Percentiles rank a stretch among this genome's conserved stretches.
phyloP scores from a whole-genome alignment of 1,140 invertebrate species.

The Tetramorium simillimum region DNA sequence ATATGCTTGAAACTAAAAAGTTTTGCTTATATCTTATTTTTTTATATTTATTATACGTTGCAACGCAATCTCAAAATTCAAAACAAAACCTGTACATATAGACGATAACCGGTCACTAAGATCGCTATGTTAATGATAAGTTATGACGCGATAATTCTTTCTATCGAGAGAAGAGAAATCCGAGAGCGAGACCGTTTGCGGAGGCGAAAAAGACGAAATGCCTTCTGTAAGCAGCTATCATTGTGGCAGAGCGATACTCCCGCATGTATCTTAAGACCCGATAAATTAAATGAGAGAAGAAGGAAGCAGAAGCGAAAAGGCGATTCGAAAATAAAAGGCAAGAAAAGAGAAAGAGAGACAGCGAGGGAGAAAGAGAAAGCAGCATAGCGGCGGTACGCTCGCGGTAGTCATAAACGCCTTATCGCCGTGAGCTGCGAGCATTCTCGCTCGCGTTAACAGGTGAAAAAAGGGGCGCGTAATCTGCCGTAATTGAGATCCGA shows the following conservation, averaged over 20 bases:
- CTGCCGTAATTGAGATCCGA: constrained; percentile 79
- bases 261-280: constrained; percentile 75
- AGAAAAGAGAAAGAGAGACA: neutral
- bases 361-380: constrained; percentile 3
- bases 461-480: constrained; percentile 72
- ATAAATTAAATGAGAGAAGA: constrained; percentile 77
- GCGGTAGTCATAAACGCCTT: constrained; percentile 67
- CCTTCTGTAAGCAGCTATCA: constrained; percentile 61
- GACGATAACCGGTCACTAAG: constrained; percentile 49
- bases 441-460: constrained; percentile 62
- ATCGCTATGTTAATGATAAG: constrained; percentile 82
- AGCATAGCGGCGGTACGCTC: neutral
- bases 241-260: constrained; percentile 72
- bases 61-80: neutral
- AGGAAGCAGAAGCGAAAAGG: constrained; percentile 46
- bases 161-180: constrained; percentile 27
- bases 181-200: constrained; percentile 60
- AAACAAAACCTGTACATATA: neutral
- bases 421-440: constrained; percentile 61
- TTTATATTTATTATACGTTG: neutral
- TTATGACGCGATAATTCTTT: constrained; percentile 73
- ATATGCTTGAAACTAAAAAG: neutral
- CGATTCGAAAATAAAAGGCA: neutral
- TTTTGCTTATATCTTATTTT: neutral
- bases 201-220: constrained; percentile 72